Evolutionary conservation across 1,140 invertebrate species (phyloP).

Genomic region (Eulimnadia texana): DNA sequence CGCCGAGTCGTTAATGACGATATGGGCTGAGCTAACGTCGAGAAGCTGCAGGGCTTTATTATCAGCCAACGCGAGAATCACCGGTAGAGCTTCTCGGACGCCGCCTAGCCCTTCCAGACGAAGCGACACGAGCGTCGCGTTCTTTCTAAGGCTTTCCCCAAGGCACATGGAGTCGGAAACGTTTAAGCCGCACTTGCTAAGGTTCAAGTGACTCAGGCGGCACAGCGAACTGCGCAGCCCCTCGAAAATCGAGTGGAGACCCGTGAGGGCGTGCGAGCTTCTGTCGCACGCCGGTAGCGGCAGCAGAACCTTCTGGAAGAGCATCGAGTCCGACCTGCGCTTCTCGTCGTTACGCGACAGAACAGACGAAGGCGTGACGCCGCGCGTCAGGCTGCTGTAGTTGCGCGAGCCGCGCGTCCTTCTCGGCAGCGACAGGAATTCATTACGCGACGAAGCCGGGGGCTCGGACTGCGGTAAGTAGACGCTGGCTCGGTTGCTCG

Average conservation of each 20-base stretch:
- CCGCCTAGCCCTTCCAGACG: conserved; percentile 36
- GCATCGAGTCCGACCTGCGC: conserved; percentile 35
- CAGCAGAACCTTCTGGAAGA: conserved; percentile 35
- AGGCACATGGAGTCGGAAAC: conserved; percentile 16
- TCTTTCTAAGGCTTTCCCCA: conserved; percentile 37
- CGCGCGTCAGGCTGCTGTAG: conserved; percentile 14
- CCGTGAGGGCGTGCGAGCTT: conserved; percentile 23
- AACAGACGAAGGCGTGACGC: background rate
- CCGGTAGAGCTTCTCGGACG: conserved; percentile 33
- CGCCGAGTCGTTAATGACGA: conserved; percentile 37
- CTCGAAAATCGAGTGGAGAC: conserved; percentile 23
- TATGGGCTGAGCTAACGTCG: conserved; percentile 35
- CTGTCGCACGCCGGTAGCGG: conserved; percentile 35
- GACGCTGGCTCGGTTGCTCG: background rate
- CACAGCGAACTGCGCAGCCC: conserved; percentile 30
- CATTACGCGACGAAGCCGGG: background rate
- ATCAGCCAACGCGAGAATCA: conserved; percentile 36
- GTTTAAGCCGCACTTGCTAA: conserved; percentile 29
- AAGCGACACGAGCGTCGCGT: conserved; percentile 34
- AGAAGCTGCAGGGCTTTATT: conserved; percentile 37
- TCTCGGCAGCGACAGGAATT: conserved; percentile 13
- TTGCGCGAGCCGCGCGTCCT: conserved; percentile 9
- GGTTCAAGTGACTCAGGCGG: conserved; percentile 35
- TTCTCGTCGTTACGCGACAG: conserved; percentile 29
- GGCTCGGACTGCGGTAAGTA: background rate